Base-by-base conservation (phyloP, 2,797 vertebrate genomes). In the Meriones psammophilus region DNA sequence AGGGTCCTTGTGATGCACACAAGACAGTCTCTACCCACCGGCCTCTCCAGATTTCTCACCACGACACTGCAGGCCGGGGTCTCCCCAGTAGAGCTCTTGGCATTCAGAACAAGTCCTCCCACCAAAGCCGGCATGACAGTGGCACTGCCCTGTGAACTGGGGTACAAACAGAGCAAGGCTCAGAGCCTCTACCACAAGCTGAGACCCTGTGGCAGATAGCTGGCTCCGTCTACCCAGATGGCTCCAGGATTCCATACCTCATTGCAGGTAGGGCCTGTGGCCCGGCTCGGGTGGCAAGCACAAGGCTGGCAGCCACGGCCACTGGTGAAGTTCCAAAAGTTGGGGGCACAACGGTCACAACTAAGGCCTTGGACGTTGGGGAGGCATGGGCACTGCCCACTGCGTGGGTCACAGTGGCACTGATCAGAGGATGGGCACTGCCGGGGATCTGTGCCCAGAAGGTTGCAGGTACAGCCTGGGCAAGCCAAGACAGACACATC, bases 111-210 rank as follows among this genome's bases (percentile, higher is more conserved):
- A 99, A 39, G 98, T 99, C 89, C 98, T 99, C 33, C 99, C 99
- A 30, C 99, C 99, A 1, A 99, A 99, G 77, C 99, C 99, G 0
- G 99, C 98, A 30, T 97, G 99, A 93, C 99, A 99, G 1, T 99
- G 99, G 97, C 99, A 99, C 97, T 99, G 99, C 13, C 99, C 99
- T 5, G 99, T 99, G 97, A 99, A 99, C 99, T 99, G 97, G 58
- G 91, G 54, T 15, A 74, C 68, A 39, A 89, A 89, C 0, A 79
- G 39, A 58, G 66, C 26, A 12, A 20, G 54, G 39, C 20, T 62
- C 73, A 88, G 80, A 71, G 46, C 39, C 66, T 24, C 79, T 79
- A 8, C 60, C 50, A 62, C 33, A 88, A 12, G 30, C 71, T 73
- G 58, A 93, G 79, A 8, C 64, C 86, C 71, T 0, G 1, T 92